Base-by-base conservation (phyloP, 2,888 invertebrate genomes). In the Sphinx pinastri region DNA sequence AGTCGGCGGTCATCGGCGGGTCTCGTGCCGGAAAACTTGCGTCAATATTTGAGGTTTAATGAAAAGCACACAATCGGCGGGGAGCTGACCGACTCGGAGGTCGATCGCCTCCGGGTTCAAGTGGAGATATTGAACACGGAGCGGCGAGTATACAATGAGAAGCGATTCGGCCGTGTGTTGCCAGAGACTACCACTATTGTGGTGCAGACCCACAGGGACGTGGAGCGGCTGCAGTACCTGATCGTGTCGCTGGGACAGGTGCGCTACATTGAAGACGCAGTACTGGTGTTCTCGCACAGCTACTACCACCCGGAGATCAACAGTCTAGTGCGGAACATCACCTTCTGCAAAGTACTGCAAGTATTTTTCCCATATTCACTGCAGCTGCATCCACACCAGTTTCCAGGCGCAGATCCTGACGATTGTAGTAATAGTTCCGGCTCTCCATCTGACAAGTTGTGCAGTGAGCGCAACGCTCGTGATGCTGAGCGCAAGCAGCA, bases 211-310 rank as follows among this genome's bases (percentile, higher is more conserved):
- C 80, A 78, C 57, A 75, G 74, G 51, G 82, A 81, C 70, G 71
- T 75, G 12, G 74, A 72, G 68, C 78, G 82, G 7, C 79, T 88
- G 67, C 86, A 79, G 73, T 71, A 76, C 66, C 84, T 88, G 8
- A 73, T 88, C 67, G 66, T 75, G n/a, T 79, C 87, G 0, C 81
- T 89, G 58, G 80, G 79, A 2, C 79, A 78, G 51, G 85, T 86
- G n/a, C 75, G 60, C 5, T 67, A 75, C 74, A 84, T 89, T 67
- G 71, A 79, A 3, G 72, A 73, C 2, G 76, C 73, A 1, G 70
- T 89, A 45, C 67, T 89, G 2, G 73, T 89, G n/a, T 84, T 89
- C 76, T 89, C 89, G 3, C 89, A 88, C 74, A 81, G 81, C 74
- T 83, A 77, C 76, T 85, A 82, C 71, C 81, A 85, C 58, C 79